Percentiles rank a stretch among this genome's conserved stretches.
Evolutionary conservation across 2,113 vertebrate genomes (phyloP).

Genomic region (Erythrolamprus reginae): DNA sequence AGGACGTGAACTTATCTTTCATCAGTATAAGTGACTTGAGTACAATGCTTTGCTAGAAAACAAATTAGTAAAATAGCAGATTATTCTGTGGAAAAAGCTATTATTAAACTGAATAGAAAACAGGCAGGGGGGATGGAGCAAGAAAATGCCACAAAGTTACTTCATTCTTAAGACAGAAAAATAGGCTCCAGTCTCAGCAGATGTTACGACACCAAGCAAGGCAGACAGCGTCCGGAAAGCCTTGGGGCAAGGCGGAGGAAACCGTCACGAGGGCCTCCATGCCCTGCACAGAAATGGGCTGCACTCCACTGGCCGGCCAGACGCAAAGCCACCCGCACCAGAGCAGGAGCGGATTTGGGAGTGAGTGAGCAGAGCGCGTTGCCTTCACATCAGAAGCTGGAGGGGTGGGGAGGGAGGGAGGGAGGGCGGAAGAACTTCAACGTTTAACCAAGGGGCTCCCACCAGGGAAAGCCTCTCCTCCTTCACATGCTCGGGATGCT

Average conservation of each 20-base stretch:
- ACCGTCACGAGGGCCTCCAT: background rate
- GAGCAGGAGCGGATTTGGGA: background rate
- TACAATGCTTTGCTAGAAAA: conserved; percentile 16
- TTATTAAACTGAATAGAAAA: background rate
- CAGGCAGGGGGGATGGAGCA: background rate
- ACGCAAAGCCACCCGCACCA: background rate
- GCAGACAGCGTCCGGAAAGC: conserved; percentile 21
- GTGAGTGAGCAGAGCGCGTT: conserved; percentile 8
- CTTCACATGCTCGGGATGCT: conserved; percentile 21
- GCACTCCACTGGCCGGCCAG: background rate
- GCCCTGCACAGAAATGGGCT: background rate
- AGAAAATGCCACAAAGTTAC: conserved; percentile 20
- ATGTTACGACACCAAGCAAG: conserved; percentile 26
- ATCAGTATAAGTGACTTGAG: background rate
- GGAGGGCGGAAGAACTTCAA: conserved; percentile 9
- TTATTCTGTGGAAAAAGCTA: background rate
- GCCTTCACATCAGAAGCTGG: conserved; percentile 37
- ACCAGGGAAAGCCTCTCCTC: conserved; percentile 14
- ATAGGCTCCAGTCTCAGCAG: conserved; percentile 30
- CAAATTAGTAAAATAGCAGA: background rate
- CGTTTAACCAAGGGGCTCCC: conserved; percentile 27
- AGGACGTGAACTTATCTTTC: background rate
- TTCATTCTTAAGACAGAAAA: conserved; percentile 28
- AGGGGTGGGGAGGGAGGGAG: background rate
- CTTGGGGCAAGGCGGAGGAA: background rate